Conservation (phyloP, 2,113 vertebrate species). For the Harpagus bidentatus region DNA sequence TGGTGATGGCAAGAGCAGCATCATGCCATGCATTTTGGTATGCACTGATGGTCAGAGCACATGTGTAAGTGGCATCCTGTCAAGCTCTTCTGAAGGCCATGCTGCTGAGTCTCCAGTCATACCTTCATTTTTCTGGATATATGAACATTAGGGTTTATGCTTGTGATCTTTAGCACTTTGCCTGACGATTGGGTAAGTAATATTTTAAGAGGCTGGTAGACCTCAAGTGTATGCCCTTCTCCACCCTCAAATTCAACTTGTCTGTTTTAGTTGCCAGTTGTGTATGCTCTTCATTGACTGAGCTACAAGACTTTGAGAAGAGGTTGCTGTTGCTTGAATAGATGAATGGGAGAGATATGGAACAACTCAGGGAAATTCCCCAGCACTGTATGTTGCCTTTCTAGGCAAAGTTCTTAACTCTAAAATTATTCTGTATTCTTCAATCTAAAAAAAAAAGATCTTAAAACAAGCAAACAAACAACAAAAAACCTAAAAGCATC, state of each 20-base stretch:
- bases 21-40: not conserved
- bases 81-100: not conserved
- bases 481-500: not conserved
- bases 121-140: rapidly evolving
- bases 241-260: not conserved
- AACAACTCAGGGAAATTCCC: not conserved
- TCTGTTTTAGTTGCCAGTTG: not conserved
- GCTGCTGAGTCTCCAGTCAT: not conserved
- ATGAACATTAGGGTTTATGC: not conserved
- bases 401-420: not conserved
- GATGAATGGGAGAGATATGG: not conserved
- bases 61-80: not conserved
- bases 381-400: not conserved
- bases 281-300: not conserved
- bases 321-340: not conserved
- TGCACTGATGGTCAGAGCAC: not conserved
- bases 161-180: not conserved
- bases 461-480: not conserved
- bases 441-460: not conserved
- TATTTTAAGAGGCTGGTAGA: not conserved
- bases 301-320: not conserved
- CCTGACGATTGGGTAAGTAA: not conserved
- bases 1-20: not conserved
- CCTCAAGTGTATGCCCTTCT: not conserved
- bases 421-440: not conserved